Base-by-base conservation (phyloP, 1,140 invertebrate species). In the Trypoxylus dichotomus region DNA sequence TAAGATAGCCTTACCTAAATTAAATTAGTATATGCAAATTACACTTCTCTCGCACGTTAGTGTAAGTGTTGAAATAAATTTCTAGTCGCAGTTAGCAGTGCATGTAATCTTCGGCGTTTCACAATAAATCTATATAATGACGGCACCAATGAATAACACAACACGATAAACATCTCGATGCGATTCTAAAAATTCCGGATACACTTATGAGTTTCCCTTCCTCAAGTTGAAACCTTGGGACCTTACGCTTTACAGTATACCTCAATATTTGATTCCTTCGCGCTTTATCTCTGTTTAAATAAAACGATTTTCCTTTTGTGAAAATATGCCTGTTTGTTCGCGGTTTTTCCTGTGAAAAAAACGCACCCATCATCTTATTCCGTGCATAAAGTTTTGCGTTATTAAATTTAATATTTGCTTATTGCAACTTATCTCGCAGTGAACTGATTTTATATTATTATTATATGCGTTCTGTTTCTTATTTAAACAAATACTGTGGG, bases 1-100 rank as follows among this genome's bases (percentile, higher is more conserved):
- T 68, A 68, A 68, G 47, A 54, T 54, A 37, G 32, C 32, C 47
- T 68, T 68, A 68, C 60, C 60, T 68, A 68, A 68, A 68, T 68
- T 29, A 68, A 68, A 68, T 68, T 68, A 68, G 60, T 68, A 68
- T 24, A 27, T 27, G 27, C 21, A 68, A 29, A 29, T 27, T 25
- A 24, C 24, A 24, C 60, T 68, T 68, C 60, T 68, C 21, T 68
- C 24, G 10, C 7, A 27, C 21, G 60, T 68, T 25, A 24, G 60
- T 37, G 29, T 32, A 32, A 32, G 60, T 68, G 24, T 68, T 24
- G 60, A 68, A 68, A 68, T 68, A 27, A 29, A 27, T 68, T 68
- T 68, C 24, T 68, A 68, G 60, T n/a, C n/a, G n/a, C n/a, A 68
- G 8, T 27, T 68, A 19, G n/a, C 47, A 19, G 15, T n/a, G 47